A percentile compares a stretch with the other conserved stretches of the same genome.
phyloP scores from a whole-genome alignment of 2,797 vertebrate genomes.

The Peromyscus melanophrys region DNA sequence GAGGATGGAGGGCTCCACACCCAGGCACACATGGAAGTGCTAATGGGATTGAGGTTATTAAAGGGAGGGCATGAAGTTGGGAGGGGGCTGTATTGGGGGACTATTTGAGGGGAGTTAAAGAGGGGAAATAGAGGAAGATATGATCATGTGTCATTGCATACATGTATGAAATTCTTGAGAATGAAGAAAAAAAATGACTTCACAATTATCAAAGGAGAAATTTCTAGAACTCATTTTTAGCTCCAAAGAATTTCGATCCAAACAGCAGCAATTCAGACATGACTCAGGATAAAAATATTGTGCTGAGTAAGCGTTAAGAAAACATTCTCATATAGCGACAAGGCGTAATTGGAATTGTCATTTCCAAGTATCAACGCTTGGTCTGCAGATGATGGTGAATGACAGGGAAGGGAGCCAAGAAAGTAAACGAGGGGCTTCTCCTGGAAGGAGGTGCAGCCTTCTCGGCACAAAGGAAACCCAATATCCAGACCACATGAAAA shows the following conservation, averaged over 20 bases:
- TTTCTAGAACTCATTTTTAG: constrained; percentile 74
- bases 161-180: not conserved
- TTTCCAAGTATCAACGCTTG: constrained; percentile 84
- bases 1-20: not conserved
- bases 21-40: not conserved
- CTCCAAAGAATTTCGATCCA: constrained; percentile 57
- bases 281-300: constrained; percentile 70
- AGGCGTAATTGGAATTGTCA: constrained; percentile 84
- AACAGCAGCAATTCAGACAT: constrained; percentile 65
- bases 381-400: constrained; percentile 84
- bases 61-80: too few relatives aligned
- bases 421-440: constrained; percentile 87
- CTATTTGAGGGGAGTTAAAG: not conserved
- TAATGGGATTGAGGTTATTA: not conserved
- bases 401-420: constrained; percentile 86
- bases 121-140: not conserved
- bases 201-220: constrained; percentile 67
- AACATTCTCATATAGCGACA: constrained; percentile 63
- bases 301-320: constrained; percentile 65
- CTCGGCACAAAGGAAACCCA: constrained; percentile 88
- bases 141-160: not conserved
- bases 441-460: constrained; percentile 90
- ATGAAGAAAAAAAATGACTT: constrained; percentile 64
- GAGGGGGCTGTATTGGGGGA: not conserved
- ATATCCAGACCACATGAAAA: constrained; percentile 90